These are phyloP conservation scores for Aptenodytes forsteri DNA, from an alignment of 2,113 vertebrate genomes.

Conservation along the genomic window DNA sequence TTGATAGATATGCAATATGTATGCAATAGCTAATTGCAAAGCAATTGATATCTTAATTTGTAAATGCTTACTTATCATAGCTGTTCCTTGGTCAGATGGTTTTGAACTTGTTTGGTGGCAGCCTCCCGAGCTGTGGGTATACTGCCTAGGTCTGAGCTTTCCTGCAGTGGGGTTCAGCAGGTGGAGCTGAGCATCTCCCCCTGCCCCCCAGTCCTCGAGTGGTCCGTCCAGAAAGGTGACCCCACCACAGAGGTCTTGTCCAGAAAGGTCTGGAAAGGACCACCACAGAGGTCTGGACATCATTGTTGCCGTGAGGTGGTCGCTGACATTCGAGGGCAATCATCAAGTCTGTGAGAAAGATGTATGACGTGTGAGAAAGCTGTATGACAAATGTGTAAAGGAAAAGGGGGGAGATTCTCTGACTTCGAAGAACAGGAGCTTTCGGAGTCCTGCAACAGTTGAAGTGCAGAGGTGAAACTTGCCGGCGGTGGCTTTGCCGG, in stretches of 20 bases:
- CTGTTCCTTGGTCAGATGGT: neutral
- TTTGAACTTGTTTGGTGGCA: neutral
- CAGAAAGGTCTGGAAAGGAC: neutral
- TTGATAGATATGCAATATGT: neutral
- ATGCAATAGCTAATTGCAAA: neutral
- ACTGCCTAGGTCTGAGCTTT: neutral
- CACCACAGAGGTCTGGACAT: neutral
- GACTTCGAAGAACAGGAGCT: neutral
- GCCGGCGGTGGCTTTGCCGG: neutral
- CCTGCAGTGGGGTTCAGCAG: neutral
- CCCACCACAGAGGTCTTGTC: neutral
- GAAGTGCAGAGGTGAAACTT: neutral
- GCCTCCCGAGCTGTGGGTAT: neutral
- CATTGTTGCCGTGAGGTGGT: rapidly evolving
- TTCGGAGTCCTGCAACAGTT: neutral
- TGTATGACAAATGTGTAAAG: neutral
- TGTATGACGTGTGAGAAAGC: neutral
- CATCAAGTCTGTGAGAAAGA: neutral
- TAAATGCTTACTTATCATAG: neutral
- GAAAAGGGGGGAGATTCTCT: neutral
- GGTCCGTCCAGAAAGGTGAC: neutral
- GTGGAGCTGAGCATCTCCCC: neutral
- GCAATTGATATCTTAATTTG: neutral
- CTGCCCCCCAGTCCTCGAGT: neutral
- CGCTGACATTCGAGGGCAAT: neutral